phyloP scores from a whole-genome alignment of 2,797 vertebrate species.

The Enteromius thamalakanensis region DNA sequence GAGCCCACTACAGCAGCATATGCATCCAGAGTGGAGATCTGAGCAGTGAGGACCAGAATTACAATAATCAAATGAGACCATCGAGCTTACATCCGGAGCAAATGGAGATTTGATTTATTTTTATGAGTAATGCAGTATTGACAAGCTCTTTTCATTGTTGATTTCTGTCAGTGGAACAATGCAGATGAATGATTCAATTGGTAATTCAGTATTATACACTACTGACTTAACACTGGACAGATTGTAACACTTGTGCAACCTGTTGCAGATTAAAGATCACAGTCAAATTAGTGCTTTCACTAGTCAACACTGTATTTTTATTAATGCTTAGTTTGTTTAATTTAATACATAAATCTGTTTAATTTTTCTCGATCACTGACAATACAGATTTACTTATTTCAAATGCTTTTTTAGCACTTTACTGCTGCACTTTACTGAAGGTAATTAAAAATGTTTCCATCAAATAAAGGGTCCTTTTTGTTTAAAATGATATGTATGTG shows the following conservation, averaged over 20 bases:
- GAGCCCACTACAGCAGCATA: slow-evolving; percentile 67
- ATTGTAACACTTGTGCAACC: slow-evolving; percentile 2
- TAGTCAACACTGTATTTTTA: not conserved
- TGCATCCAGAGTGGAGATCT: slow-evolving; percentile 69
- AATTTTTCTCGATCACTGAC: not conserved
- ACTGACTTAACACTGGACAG: not conserved
- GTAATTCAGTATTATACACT: not conserved
- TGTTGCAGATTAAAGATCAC: not conserved
- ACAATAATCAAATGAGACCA: not conserved
- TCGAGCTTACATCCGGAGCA: not conserved
- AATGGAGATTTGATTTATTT: not conserved
- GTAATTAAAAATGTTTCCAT: not conserved
- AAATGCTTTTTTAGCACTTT: not conserved
- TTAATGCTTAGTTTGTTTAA: not conserved
- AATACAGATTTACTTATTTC: not conserved
- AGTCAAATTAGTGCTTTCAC: not conserved
- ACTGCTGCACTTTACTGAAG: slow-evolving; percentile 17
- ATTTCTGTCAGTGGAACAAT: not conserved
- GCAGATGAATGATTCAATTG: not conserved
- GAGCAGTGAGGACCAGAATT: slow-evolving; percentile 61
- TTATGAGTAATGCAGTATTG: slow-evolving; percentile 1
- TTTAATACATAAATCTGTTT: not conserved
- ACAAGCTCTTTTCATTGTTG: not conserved
- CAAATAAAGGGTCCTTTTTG: not conserved
- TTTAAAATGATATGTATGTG: not conserved